Conservation (phyloP, 1,140 invertebrate species). For the Leptinotarsa lineolata region DNA sequence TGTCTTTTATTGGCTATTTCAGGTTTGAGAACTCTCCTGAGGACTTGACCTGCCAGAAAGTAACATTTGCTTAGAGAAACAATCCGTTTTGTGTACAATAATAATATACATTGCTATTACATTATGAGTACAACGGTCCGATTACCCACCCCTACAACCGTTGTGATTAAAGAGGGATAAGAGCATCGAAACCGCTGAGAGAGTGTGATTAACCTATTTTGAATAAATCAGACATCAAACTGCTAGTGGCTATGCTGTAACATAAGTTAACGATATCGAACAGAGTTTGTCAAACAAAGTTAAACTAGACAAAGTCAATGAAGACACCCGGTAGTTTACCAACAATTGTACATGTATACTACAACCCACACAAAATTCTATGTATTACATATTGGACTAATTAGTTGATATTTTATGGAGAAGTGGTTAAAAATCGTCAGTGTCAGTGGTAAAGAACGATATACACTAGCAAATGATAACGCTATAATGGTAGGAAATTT, state of each 20-base stretch:
- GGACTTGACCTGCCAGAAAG: conserved; percentile 59
- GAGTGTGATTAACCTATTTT: conserved; percentile 29
- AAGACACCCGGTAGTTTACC: conserved; percentile 56
- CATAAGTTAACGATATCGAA: conserved; percentile 47
- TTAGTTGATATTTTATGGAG: conserved; percentile 57
- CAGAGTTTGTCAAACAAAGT: conserved; percentile 45
- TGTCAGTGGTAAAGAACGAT: conserved; percentile 56
- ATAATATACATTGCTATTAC: conserved; percentile 13
- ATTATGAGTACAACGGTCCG: conserved; percentile 22
- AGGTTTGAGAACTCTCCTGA: conserved; percentile 66
- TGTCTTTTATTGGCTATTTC: conserved; percentile 69
- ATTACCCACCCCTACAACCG: conserved; percentile 22
- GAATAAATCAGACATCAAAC: conserved; percentile 24
- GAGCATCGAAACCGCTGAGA: conserved; percentile 18
- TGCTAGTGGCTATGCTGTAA: conserved; percentile 43
- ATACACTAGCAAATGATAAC: conserved; percentile 57
- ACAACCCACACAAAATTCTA: conserved; percentile 61
- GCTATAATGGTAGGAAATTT: conserved; percentile 59
- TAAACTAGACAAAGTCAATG: conserved; percentile 48
- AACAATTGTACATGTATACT: conserved; percentile 62
- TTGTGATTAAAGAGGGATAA: conserved; percentile 25
- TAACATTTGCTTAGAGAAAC: conserved; percentile 43
- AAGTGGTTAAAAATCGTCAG: conserved; percentile 56
- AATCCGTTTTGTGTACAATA: background rate
- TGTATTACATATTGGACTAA: conserved; percentile 59